A percentile compares a stretch with the other conserved stretches of the same genome.
phyloP scores from a whole-genome alignment of 2,888 invertebrate species.

The Elgonia sp. region DNA sequence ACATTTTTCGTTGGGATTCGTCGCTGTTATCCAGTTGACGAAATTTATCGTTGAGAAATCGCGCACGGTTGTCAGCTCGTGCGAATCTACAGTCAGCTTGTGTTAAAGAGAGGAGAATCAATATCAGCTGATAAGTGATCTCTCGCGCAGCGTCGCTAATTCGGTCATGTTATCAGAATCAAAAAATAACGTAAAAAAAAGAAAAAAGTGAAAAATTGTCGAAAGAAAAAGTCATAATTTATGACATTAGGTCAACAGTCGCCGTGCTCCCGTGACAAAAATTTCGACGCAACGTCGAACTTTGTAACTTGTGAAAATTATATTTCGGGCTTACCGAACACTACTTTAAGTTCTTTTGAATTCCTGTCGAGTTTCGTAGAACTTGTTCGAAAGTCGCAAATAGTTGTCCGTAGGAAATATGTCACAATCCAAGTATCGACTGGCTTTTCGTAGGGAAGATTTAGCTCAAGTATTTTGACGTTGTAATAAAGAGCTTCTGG shows the following conservation, averaged over 20 bases:
- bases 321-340: constrained; percentile 23
- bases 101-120: constrained; percentile 44
- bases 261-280: not conserved
- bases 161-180: constrained; percentile 18
- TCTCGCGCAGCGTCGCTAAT: constrained; percentile 16
- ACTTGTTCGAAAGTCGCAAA: constrained; percentile 51
- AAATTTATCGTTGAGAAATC: constrained; percentile 38
- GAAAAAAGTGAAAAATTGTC: not conserved
- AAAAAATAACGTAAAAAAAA: constrained; percentile 8
- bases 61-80: constrained; percentile 33
- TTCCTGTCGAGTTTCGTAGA: constrained; percentile 27
- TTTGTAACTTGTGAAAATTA: constrained; percentile 37
- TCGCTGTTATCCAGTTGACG: constrained; percentile 27
- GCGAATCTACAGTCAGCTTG: constrained; percentile 32
- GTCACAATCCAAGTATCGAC: constrained; percentile 56
- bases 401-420: constrained; percentile 50
- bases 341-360: constrained; percentile 45
- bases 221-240: constrained; percentile 17
- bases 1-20: constrained; percentile 7
- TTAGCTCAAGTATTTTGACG: constrained; percentile 23
- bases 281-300: constrained; percentile 2
- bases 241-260: constrained; percentile 9
- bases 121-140: constrained; percentile 53
- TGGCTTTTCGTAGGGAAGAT: constrained; percentile 9
- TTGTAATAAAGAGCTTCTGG: constrained; percentile 20